phyloP scores from a whole-genome alignment of 2,113 vertebrate species.

The Turdus rufiventris region DNA sequence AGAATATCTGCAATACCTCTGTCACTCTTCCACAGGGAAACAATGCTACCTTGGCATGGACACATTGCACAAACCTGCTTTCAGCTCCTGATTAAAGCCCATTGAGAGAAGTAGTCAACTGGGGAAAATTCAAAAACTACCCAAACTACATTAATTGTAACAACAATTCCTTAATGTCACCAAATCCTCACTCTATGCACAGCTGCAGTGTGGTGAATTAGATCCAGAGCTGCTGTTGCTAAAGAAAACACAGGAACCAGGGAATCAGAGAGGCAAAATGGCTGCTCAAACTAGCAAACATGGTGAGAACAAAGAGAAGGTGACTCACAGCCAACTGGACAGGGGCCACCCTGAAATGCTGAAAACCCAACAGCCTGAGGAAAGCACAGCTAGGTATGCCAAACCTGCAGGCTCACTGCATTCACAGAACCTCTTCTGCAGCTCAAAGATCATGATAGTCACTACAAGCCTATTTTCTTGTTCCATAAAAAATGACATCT shows the following conservation, averaged over 20 bases:
- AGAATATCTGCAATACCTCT: not conserved
- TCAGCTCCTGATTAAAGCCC: not conserved
- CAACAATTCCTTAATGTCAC: not conserved
- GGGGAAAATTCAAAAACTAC: not conserved
- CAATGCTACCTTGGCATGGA: not conserved
- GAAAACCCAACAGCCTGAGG: not conserved
- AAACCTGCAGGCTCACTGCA: not conserved
- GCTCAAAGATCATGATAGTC: not conserved
- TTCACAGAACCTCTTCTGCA: not conserved
- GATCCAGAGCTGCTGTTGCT: not conserved
- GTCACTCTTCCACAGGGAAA: not conserved
- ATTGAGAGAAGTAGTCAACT: not conserved
- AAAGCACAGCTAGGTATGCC: not conserved
- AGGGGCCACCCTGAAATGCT: not conserved
- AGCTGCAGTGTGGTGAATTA: not conserved
- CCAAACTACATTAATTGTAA: not conserved
- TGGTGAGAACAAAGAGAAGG: not conserved
- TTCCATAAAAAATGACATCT: not conserved
- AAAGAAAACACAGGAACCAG: not conserved
- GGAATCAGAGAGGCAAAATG: not conserved
- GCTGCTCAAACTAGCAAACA: not conserved
- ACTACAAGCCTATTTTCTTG: not conserved
- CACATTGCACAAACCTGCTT: not conserved
- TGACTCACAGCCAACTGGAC: not conserved
- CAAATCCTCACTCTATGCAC: not conserved